Conservation (phyloP, 2,113 vertebrate species). For the Riparia riparia region DNA sequence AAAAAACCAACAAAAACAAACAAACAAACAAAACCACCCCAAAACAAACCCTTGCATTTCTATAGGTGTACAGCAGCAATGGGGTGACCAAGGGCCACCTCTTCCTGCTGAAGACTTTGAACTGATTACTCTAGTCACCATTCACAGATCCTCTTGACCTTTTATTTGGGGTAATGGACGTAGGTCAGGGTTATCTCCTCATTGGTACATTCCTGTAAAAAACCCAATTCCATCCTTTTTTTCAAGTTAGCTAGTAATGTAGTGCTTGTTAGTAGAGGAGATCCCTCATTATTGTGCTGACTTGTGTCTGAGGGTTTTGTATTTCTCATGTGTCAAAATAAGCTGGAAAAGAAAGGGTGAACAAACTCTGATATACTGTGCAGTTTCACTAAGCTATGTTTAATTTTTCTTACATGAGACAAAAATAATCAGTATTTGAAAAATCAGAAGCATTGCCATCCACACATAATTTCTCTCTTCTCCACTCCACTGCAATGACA, state of each 20-base stretch:
- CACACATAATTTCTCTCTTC: background rate
- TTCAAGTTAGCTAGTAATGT: background rate
- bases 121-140: background rate
- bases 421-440: background rate
- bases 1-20: no score
- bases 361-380: background rate
- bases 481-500: background rate
- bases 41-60: background rate
- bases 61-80: background rate
- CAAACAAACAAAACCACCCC: no score
- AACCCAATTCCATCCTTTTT: background rate
- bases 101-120: background rate
- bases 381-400: background rate
- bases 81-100: background rate
- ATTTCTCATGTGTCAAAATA: background rate
- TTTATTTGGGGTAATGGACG: background rate
- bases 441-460: rapidly evolving
- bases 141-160: background rate
- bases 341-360: background rate
- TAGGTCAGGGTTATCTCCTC: background rate
- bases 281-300: background rate
- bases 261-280: background rate
- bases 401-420: background rate
- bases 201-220: background rate
- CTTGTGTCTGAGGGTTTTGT: background rate